Evolutionary conservation across 64 coral and sea anemone species (phyloP).

Genomic region (Actinia tenebrosa): DNA sequence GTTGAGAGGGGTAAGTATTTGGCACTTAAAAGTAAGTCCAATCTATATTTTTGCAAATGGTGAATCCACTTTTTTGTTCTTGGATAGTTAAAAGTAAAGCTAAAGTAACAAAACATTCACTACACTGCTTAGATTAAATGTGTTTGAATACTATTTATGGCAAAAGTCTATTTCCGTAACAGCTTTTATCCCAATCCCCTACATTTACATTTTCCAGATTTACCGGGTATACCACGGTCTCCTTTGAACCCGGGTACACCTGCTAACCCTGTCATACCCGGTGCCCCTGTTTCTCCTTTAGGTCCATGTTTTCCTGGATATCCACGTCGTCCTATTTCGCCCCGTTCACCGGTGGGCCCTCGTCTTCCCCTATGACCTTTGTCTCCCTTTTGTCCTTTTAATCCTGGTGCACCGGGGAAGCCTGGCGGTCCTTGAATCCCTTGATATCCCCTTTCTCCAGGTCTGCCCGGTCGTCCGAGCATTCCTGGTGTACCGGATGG

Average conservation of each 20-base stretch:
- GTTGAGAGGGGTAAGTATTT: no score
- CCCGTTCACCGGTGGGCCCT: not conserved
- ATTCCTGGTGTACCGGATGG: not conserved
- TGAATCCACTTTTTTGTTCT: no score
- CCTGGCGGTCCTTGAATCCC: not conserved
- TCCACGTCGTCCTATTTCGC: not conserved
- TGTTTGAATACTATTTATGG: no score
- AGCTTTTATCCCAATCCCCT: not conserved
- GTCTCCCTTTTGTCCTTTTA: conserved; percentile 25
- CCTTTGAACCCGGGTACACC: not conserved
- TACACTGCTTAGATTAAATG: no score
- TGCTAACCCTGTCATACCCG: not conserved
- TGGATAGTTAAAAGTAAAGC: no score
- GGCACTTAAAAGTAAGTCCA: no score
- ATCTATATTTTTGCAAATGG: no score
- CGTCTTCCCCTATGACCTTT: conserved; percentile 1
- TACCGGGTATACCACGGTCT: not conserved
- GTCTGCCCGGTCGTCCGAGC: not conserved
- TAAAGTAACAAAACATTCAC: no score
- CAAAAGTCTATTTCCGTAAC: not conserved
- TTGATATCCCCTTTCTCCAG: conserved; percentile 1
- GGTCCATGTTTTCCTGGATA: not conserved
- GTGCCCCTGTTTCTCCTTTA: conserved; percentile 3
- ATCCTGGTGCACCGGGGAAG: not conserved
- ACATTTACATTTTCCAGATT: not conserved